Evolutionary conservation across 2,888 invertebrate genomes (phyloP).

Genomic region (Encarsia formosa): DNA sequence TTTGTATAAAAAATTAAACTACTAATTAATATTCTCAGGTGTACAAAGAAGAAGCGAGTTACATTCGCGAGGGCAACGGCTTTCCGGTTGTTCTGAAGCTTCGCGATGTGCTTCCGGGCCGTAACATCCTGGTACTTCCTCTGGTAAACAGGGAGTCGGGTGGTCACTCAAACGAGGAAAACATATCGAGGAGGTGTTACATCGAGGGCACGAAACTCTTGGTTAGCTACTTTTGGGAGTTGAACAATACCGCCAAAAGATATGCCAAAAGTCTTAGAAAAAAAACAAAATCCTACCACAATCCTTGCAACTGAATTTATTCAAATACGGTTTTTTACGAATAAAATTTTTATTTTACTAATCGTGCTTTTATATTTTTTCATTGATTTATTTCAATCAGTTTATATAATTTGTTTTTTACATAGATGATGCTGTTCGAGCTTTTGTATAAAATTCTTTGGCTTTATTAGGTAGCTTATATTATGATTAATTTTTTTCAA

Average conservation of each 20-base stretch:
- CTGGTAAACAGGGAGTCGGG: conserved; percentile 45
- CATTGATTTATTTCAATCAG: too few species aligned
- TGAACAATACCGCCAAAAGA: conserved; percentile 12
- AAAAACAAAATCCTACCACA: too few species aligned
- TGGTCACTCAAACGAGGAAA: conserved; percentile 47
- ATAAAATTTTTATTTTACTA: too few species aligned
- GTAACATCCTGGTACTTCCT: conserved; percentile 48
- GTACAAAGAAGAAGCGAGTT: conserved; percentile 51
- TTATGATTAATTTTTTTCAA: too few species aligned
- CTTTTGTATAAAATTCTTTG: too few species aligned
- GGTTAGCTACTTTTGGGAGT: conserved; percentile 50
- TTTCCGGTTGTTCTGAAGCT: conserved; percentile 48
- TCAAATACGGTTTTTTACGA: too few species aligned
- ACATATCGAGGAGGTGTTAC: conserved; percentile 47
- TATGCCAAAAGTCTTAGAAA: background rate
- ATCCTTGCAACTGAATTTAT: too few species aligned
- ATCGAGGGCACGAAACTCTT: conserved; percentile 52
- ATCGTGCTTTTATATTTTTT: too few species aligned
- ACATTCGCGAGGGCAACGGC: conserved; percentile 50
- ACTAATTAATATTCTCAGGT: conserved; percentile 37
- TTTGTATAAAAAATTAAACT: background rate
- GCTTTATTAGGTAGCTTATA: too few species aligned
- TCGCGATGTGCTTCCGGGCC: conserved; percentile 45
- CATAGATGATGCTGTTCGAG: too few species aligned
- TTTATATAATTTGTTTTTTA: too few species aligned